phyloP scores from a whole-genome alignment of 2,888 invertebrate genomes.

The Idaea biselata region DNA sequence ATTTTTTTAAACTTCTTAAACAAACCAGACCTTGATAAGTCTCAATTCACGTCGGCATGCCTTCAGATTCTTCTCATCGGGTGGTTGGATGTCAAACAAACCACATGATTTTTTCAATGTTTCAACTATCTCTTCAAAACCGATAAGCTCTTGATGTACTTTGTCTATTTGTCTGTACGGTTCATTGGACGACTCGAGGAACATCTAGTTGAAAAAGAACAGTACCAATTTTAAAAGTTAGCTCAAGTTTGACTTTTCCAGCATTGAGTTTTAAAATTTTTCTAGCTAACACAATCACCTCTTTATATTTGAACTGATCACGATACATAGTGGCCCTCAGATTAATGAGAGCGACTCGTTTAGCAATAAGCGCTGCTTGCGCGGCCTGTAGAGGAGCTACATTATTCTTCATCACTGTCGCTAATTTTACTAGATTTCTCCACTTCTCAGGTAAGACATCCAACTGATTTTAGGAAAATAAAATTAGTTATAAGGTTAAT shows the following conservation, averaged over 20 bases:
- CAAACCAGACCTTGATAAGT: constrained; percentile 79
- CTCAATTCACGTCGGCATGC: constrained; percentile 88
- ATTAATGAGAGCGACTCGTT: constrained; percentile 90
- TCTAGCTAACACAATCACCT: constrained; percentile 38
- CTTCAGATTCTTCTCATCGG: constrained; percentile 89
- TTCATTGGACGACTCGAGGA: constrained; percentile 82
- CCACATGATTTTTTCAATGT: constrained; percentile 86
- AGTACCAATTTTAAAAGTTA: constrained; percentile 5
- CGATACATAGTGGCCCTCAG: constrained; percentile 88
- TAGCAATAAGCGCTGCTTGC: constrained; percentile 92
- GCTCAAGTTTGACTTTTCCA: neutral
- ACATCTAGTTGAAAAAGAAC: constrained; percentile 63
- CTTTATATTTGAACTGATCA: constrained; percentile 84
- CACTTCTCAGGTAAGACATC: constrained; percentile 93
- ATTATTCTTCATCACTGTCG: constrained; percentile 90
- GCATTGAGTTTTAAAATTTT: neutral
- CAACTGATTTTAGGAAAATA: constrained; percentile 50
- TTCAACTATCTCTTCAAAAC: constrained; percentile 85
- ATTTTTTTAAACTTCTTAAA: neutral
- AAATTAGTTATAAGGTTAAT: neutral
- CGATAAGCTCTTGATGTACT: constrained; percentile 82
- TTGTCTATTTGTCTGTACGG: constrained; percentile 86
- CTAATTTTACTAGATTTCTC: constrained; percentile 91
- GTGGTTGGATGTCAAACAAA: constrained; percentile 92
- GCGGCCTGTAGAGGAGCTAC: constrained; percentile 93